A percentile compares a stretch with the other conserved stretches of the same genome.
Conservation (phyloP, 2,113 vertebrate species). For the Microcebus murinus region DNA sequence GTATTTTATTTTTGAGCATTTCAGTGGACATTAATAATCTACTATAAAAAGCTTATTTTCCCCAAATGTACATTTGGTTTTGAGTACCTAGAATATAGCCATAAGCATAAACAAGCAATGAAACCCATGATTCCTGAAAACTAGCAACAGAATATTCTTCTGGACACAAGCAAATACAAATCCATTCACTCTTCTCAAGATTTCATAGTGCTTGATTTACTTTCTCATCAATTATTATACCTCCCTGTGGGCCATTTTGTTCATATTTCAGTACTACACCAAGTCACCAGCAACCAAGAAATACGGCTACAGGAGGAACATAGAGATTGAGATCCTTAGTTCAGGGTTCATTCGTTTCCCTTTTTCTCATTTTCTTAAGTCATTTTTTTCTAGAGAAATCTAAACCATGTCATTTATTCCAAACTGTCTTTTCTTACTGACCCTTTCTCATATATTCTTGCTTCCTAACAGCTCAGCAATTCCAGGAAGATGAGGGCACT, state of each 20-base stretch:
- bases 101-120: not conserved
- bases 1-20: not conserved
- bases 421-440: not conserved
- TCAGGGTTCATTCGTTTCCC: not conserved
- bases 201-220: not conserved
- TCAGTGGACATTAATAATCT: not conserved
- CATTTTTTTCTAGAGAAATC: not conserved
- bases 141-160: not conserved
- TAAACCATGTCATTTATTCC: no score
- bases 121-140: not conserved
- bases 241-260: not conserved
- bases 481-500: not conserved
- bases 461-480: not conserved
- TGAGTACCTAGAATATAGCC: not conserved
- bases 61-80: not conserved
- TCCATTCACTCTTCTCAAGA: not conserved
- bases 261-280: not conserved
- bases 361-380: not conserved
- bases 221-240: not conserved
- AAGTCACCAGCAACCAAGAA: not conserved
- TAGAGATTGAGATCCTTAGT: not conserved
- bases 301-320: no score
- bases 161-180: not conserved
- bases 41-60: not conserved
- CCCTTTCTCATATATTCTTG: no score